These are phyloP conservation scores for Chalcis sispes DNA, from an alignment of 2,888 invertebrate genomes.

Conservation along the genomic window DNA sequence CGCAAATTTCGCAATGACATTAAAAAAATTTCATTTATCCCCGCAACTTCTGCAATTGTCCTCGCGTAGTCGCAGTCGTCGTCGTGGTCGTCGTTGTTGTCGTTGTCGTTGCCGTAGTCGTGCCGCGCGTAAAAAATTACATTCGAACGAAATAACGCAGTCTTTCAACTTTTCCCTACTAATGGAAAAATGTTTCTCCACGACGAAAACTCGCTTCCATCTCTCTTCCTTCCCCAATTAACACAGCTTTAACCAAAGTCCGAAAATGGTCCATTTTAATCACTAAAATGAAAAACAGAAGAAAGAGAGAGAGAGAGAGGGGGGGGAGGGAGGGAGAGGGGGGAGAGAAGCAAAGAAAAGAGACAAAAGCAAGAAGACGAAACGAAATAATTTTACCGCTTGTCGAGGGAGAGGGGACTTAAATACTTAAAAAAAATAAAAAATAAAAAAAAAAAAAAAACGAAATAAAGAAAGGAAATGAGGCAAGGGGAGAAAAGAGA, in stretches of 20 bases:
- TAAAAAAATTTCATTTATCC: constrained; percentile 28
- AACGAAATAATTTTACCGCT: constrained; percentile 27
- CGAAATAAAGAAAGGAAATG: not conserved
- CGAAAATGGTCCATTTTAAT: constrained; percentile 44
- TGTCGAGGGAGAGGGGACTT: constrained; percentile 41
- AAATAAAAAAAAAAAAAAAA: constrained; percentile 10
- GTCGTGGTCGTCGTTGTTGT: too few relatives aligned
- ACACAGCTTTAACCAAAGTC: constrained; percentile 46
- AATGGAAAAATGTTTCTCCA: constrained; percentile 45
- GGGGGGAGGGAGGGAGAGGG: not conserved
- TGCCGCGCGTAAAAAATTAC: too few relatives aligned
- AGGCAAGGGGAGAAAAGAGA: not conserved
- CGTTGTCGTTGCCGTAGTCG: too few relatives aligned
- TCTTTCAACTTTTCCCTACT: constrained; percentile 37
- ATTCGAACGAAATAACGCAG: constrained; percentile 23
- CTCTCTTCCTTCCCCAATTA: constrained; percentile 30
- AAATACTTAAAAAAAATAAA: constrained; percentile 37
- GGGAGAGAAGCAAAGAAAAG: not conserved
- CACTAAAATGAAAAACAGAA: constrained; percentile 10
- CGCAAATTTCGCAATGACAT: too few relatives aligned
- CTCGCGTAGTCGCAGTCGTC: too few relatives aligned
- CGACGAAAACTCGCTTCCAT: too few relatives aligned
- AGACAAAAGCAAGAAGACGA: constrained; percentile 7
- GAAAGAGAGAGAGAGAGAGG: not conserved
- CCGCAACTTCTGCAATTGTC: too few relatives aligned